A percentile compares a stretch with the other conserved stretches of the same genome.
Conservation (phyloP, 2,113 vertebrate species). For the Butorides virescens region DNA sequence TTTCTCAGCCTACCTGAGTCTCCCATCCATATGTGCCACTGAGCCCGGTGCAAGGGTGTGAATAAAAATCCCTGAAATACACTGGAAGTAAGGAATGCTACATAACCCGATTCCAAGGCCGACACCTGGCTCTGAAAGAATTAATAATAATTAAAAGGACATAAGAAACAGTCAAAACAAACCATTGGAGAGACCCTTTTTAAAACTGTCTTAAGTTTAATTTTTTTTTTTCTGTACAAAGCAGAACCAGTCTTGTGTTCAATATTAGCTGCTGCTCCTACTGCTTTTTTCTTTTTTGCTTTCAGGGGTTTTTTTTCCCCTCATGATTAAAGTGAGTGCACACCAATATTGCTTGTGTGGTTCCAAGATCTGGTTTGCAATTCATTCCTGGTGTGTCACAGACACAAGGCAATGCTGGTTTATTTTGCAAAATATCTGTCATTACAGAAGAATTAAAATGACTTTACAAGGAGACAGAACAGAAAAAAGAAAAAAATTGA, state of each 20-base stretch:
- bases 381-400: not conserved
- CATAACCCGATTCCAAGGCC: conserved; percentile 93
- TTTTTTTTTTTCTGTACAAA: not conserved
- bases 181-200: rapidly evolving
- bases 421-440: not conserved
- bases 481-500: not conserved
- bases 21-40: conserved; percentile 90
- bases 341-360: not conserved
- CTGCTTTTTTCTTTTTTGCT: not conserved
- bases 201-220: not conserved
- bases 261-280: not conserved
- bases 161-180: not conserved
- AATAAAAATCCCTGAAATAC: conserved; percentile 88
- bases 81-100: conserved; percentile 83
- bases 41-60: conserved; percentile 92
- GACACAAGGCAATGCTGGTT: not conserved
- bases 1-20: conserved; percentile 76
- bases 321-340: not conserved
- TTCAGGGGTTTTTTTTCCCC: not conserved
- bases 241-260: not conserved
- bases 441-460: not conserved
- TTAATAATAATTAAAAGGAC: not conserved
- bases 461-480: not conserved
- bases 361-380: not conserved
- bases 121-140: conserved; percentile 85